These are phyloP conservation scores for Nesogale talazaci DNA, from an alignment of 2,113 vertebrate species.

Conservation along the genomic window DNA sequence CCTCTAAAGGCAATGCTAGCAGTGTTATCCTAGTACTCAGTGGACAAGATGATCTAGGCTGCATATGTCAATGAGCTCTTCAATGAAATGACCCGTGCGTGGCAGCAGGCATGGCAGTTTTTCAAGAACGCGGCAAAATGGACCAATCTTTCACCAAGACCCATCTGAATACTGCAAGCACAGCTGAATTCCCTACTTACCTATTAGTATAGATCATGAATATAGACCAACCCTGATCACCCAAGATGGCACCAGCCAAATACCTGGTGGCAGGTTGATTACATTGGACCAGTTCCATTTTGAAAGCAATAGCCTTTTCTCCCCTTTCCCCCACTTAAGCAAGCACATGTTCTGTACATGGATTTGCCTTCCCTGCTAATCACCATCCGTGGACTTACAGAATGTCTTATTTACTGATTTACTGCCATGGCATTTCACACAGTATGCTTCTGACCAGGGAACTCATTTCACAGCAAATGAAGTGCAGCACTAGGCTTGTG, in stretches of 20 bases:
- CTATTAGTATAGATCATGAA: background rate
- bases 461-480: conserved; percentile 46
- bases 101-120: background rate
- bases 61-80: background rate
- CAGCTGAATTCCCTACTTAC: background rate
- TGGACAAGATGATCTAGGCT: background rate
- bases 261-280: background rate
- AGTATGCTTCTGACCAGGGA: conserved; percentile 20
- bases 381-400: background rate
- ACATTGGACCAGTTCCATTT: background rate
- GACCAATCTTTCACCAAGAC: background rate
- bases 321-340: too few species aligned
- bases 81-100: background rate
- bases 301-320: background rate
- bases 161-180: background rate
- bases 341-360: background rate
- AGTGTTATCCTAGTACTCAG: background rate
- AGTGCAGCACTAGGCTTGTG: background rate
- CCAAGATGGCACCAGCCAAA: background rate
- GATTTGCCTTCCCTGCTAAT: background rate
- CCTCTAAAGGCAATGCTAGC: background rate
- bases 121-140: too few species aligned
- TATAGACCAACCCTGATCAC: background rate
- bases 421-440: background rate
- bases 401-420: background rate